Evolutionary conservation across 2,888 invertebrate species (phyloP), one percentile per base, ranked within the genome.

Genomic region (Ectemnius lituratus): DNA sequence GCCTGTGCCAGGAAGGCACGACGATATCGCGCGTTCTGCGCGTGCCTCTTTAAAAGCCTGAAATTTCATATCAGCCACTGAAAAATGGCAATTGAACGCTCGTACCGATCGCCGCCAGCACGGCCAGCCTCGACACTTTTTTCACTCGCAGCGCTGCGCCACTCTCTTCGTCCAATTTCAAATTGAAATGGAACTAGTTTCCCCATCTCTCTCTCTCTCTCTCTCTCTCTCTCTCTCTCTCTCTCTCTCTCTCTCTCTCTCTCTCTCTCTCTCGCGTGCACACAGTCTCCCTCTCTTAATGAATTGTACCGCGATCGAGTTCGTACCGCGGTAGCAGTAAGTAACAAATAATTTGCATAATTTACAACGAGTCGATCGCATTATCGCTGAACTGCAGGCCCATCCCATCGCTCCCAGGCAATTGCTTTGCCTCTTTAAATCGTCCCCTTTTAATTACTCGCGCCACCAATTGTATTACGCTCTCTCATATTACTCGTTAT

Each of bases 251-350:
- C 37, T 37, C 37, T 11, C 37, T 11, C 37, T 37, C 8, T 20
- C 23, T 14, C 14, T 13, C 56, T 0, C n/a, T 56, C 13, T n/a
- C 63, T 27, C 64, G 45, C 0, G 23, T 3, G 23, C 23, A 3
- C 3, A 23, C 2, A 23, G 2, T 23, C 23, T 23, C 2, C 23
- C 23, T 3, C 45, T 46, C 37, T 16, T 60, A 27, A 16, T 28
- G n/a, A 37, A 13, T 27, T 47, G 23, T 23, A 45, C 27, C 56
- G 27, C 5, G 64, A 70, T 70, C 60, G 66, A 65, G 52, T 16
- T 52, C n/a, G 6, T 6, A 52, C 52, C 52, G 52, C 52, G 52
- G 14, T 16, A 5, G 14, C 52, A 16, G 52, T 52, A 52, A 52
- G 52, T 52, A 52, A 52, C 52, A 52, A 52, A 52, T 52, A 52